A percentile compares a stretch with the other conserved stretches of the same genome.
phyloP scores from a whole-genome alignment of 2,888 invertebrate genomes.

The Ptychoptera contaminata region DNA sequence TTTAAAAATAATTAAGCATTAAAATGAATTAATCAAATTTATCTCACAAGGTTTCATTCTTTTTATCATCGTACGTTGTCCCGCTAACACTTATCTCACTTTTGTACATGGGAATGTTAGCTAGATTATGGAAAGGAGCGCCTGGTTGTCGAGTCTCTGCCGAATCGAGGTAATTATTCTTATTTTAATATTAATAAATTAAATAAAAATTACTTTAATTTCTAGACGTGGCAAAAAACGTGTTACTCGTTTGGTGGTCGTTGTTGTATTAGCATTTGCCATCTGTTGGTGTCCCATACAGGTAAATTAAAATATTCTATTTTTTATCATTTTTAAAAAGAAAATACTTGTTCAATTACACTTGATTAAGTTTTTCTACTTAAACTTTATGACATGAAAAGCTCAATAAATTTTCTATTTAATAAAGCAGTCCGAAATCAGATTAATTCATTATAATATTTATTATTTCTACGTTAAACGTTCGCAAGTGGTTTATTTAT shows the following conservation, averaged over 20 bases:
- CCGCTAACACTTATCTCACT: conserved; percentile 75
- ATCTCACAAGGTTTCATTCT: conserved; percentile 59
- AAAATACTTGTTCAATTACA: too few species aligned
- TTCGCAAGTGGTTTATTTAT: too few species aligned
- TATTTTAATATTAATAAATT: conserved; percentile 1
- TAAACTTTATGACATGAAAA: too few species aligned
- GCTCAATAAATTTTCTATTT: too few species aligned
- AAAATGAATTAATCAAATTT: not conserved
- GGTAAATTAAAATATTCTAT: too few species aligned
- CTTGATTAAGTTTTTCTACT: too few species aligned
- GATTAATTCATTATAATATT: too few species aligned
- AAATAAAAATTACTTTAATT: not conserved
- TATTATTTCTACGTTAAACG: too few species aligned
- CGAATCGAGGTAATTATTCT: conserved; percentile 35
- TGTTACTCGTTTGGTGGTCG: conserved; percentile 82
- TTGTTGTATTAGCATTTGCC: conserved; percentile 83
- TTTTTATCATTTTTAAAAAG: too few species aligned
- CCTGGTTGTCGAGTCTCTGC: conserved; percentile 68
- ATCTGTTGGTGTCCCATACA: conserved; percentile 92
- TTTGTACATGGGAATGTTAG: conserved; percentile 79
- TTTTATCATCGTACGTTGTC: conserved; percentile 74
- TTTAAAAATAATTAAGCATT: not conserved
- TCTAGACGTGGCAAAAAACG: conserved; percentile 69
- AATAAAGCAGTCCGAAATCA: too few species aligned
- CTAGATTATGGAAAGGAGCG: conserved; percentile 64